Percentiles rank a stretch among this genome's conserved stretches.
Conservation (phyloP, 1,140 invertebrate genomes). For the Drosophila serrata region DNA sequence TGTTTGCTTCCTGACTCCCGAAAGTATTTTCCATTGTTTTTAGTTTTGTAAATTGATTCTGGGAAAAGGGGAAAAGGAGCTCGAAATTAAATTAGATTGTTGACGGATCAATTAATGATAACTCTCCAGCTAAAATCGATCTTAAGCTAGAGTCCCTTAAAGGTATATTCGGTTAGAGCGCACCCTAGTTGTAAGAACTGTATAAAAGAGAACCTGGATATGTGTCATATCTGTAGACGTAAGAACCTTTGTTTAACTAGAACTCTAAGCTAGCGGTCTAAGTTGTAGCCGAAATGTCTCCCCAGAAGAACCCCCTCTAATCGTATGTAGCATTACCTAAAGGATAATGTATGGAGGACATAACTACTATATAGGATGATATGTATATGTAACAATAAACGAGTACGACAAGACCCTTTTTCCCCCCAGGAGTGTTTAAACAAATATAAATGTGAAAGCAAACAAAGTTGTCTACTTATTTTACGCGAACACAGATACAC, state of each 20-base stretch:
- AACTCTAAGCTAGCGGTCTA: slow-evolving; percentile 37
- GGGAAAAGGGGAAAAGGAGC: background rate
- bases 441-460: slow-evolving; percentile 77
- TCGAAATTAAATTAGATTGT: slow-evolving; percentile 31
- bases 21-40: slow-evolving; percentile 31
- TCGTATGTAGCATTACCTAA: slow-evolving; percentile 37
- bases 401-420: slow-evolving; percentile 39
- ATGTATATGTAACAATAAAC: slow-evolving; percentile 52
- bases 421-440: slow-evolving; percentile 71
- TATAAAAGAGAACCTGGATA: slow-evolving; percentile 34
- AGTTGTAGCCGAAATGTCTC: slow-evolving; percentile 42
- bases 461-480: slow-evolving; percentile 49
- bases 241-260: slow-evolving; percentile 48
- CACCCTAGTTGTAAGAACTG: slow-evolving; percentile 36
- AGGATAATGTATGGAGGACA: slow-evolving; percentile 11
- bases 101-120: slow-evolving; percentile 39
- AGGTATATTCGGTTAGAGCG: background rate
- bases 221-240: slow-evolving; percentile 36
- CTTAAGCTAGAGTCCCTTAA: slow-evolving; percentile 4
- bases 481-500: slow-evolving; percentile 1
- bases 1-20: slow-evolving; percentile 40
- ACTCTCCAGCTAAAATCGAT: slow-evolving; percentile 2
- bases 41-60: slow-evolving; percentile 45
- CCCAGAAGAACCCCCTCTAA: slow-evolving; percentile 3
- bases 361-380: slow-evolving; percentile 51